A percentile compares a stretch with the other conserved stretches of the same genome.
Conservation (phyloP, 2,888 invertebrate genomes). For the Reticulitermes lucifugus region DNA sequence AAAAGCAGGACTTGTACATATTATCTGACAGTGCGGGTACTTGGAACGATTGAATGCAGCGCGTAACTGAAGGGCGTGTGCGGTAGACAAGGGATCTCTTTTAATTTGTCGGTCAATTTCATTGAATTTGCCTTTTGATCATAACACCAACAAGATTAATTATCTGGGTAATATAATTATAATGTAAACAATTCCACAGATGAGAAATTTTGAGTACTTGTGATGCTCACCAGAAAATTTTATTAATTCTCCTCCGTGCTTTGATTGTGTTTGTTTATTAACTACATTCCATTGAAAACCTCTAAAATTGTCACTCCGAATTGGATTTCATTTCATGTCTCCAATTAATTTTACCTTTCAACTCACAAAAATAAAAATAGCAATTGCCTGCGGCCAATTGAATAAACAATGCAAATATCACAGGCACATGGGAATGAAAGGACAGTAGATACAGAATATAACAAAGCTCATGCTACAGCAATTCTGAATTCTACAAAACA, state of each 20-base stretch:
- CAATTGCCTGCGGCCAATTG: not conserved
- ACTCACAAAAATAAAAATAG: not conserved
- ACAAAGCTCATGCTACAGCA: not conserved
- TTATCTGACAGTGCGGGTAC: too few relatives aligned
- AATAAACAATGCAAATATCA: not conserved
- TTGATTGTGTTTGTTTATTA: conserved; percentile 5
- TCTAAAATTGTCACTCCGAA: conserved; percentile 12
- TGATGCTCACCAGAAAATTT: not conserved
- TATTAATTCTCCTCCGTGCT: not conserved
- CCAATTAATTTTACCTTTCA: conserved; percentile 11
- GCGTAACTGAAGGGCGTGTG: not conserved
- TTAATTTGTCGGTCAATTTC: conserved; percentile 1
- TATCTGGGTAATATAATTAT: not conserved
- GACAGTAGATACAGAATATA: not conserved
- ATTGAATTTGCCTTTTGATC: conserved; percentile 13
- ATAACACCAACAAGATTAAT: conserved; percentile 8
- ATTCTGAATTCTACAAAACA: not conserved
- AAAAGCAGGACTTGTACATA: too few relatives aligned
- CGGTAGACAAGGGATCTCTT: not conserved
- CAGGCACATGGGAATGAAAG: not conserved
- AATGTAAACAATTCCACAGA: conserved; percentile 3
- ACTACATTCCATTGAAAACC: not conserved
- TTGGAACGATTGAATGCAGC: too few relatives aligned
- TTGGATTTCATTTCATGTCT: conserved; percentile 2
- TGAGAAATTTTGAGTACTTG: not conserved